A percentile compares a stretch with the other conserved stretches of the same genome.
These are phyloP conservation scores for Epinephelus fuscoguttatus DNA, from an alignment of 2,113 vertebrate genomes.

Conservation along the genomic window DNA sequence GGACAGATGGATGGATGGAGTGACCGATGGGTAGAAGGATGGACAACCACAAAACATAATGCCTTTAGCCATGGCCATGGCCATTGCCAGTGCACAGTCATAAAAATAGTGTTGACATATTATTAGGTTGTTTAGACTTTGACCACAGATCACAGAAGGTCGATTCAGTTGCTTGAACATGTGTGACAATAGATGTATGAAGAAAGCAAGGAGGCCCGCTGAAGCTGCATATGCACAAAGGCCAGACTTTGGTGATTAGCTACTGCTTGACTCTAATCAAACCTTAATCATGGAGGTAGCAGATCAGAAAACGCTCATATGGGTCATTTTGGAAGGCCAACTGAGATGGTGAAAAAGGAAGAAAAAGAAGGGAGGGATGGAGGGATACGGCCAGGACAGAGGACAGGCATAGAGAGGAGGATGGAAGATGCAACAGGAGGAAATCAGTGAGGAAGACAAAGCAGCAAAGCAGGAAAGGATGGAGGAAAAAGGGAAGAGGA, in stretches of 20 bases:
- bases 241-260: background rate
- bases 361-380: background rate
- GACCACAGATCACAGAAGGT: background rate
- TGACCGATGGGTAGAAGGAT: no score
- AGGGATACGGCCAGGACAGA: background rate
- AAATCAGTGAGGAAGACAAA: background rate
- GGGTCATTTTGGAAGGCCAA: background rate
- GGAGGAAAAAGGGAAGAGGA: background rate
- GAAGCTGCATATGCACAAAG: background rate
- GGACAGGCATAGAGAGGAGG: background rate
- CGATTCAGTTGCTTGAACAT: background rate
- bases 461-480: background rate
- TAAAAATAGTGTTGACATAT: background rate
- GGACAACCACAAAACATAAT: no score
- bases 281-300: background rate
- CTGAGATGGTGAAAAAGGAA: background rate
- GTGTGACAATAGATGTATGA: background rate
- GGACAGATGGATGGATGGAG: no score
- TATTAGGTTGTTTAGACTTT: background rate
- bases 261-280: background rate
- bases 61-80: background rate
- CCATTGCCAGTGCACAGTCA: no score
- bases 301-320: background rate
- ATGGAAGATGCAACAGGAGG: background rate
- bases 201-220: background rate